Evolutionary conservation across 2,888 invertebrate genomes (phyloP), one percentile per base, ranked within the genome.

Genomic region (Phania funesta): DNA sequence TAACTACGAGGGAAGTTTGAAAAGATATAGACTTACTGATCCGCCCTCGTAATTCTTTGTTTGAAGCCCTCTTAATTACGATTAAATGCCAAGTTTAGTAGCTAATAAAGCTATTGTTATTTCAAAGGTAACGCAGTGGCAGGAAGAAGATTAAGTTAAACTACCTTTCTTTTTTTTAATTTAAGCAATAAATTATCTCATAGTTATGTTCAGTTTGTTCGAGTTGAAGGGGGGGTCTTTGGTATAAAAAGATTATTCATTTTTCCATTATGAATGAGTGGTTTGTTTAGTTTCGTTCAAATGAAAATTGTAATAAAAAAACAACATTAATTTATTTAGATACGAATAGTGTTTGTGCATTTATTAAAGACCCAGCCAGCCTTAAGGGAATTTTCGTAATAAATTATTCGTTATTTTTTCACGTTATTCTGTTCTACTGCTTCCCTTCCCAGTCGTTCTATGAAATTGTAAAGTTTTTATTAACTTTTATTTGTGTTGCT

Each of bases 261-360:
- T 64, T 29, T 20, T 18, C n/a, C 4, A 29, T 38, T 65, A 16
- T n/a, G 38, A 65, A 65, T 29, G 18, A 2, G 16, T 13, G 7
- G n/a, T n/a, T 18, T 62, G 6, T 44, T 11, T 32, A 46, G 35
- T 38, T 3, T 38, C n/a, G n/a, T n/a, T n/a, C 11, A 38, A 38
- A 11, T 38, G 32, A 38, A 38, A 38, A 38, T 50, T 16, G 3
- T n/a, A 0, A 44, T 18, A 44, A 20, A 18, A 22, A 71, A 71
- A 60, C 16, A 48, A 48, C 48, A 18, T 48, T 48, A 71, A 18
- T 70, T 58, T 24, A 68, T 68, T 71, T 20, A 60, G 6, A 20
- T 71, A 60, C n/a, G n/a, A n/a, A n/a, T n/a, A n/a, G n/a, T n/a
- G 54, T 64, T 64, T 64, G 64, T 64, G 18, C 38, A 50, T 35